Conservation (phyloP, 2,797 vertebrate species). For the Danio choprae region DNA sequence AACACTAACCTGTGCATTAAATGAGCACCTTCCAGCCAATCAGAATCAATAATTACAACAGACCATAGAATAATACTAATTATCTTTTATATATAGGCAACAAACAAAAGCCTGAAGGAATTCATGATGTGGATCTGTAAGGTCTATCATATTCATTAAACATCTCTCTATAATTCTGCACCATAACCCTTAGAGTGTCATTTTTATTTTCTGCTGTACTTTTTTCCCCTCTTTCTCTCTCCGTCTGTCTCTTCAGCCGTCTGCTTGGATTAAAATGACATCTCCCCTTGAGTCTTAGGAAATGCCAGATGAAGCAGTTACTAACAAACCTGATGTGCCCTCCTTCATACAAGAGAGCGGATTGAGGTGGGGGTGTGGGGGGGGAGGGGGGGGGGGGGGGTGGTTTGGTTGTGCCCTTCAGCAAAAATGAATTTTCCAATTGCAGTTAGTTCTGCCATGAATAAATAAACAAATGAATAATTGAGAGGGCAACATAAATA, state of each 20-base stretch:
- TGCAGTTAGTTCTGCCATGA: slow-evolving; percentile 85
- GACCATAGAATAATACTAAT: too few species aligned
- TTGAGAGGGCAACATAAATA: slow-evolving; percentile 88
- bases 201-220: slow-evolving; percentile 26
- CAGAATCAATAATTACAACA: too few species aligned
- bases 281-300: slow-evolving; percentile 71
- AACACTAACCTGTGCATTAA: too few species aligned
- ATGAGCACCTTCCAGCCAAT: too few species aligned
- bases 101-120: slow-evolving; percentile 60
- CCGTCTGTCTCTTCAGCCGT: slow-evolving; percentile 62
- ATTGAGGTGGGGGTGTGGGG: slow-evolving; percentile 45
- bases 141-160: slow-evolving; percentile 53
- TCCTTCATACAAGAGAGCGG: slow-evolving; percentile 57
- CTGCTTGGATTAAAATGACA: slow-evolving; percentile 73
- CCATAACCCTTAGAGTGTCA: slow-evolving; percentile 45
- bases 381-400: slow-evolving; percentile 61
- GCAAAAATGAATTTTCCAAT: slow-evolving; percentile 88
- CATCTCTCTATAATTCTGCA: slow-evolving; percentile 47
- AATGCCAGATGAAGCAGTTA: slow-evolving; percentile 79
- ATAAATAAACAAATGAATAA: slow-evolving; percentile 92
- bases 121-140: slow-evolving; percentile 51
- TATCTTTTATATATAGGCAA: too few species aligned
- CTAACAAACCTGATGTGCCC: slow-evolving; percentile 76
- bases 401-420: slow-evolving; percentile 80
- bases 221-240: slow-evolving; percentile 57